Percentiles rank a stretch among this genome's conserved stretches.
phyloP scores from a whole-genome alignment of 2,797 vertebrate genomes.

The Oreochromis grahami region DNA sequence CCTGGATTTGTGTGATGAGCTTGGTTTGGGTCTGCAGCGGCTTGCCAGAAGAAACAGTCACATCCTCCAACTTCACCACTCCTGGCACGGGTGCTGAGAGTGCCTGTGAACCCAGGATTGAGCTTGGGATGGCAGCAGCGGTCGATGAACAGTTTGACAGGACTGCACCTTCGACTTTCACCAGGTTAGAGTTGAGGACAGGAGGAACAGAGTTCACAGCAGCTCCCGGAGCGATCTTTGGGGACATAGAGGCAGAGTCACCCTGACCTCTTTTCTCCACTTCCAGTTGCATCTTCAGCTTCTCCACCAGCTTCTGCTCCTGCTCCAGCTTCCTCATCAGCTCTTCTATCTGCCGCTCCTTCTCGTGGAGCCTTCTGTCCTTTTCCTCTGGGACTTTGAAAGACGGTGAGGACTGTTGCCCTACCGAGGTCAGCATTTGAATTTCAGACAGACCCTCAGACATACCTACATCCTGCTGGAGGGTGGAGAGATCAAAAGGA shows the following conservation, averaged over 20 bases:
- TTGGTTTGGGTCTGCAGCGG: constrained; percentile 42
- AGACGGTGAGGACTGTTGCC: constrained; percentile 7
- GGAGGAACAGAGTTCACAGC: constrained; percentile 9
- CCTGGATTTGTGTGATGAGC: constrained; percentile 46
- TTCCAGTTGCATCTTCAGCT: constrained; percentile 94
- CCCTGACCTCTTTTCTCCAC: constrained; percentile 85
- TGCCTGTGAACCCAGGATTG: constrained; percentile 35
- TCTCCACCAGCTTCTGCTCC: constrained; percentile 93
- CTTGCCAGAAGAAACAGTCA: constrained; percentile 53
- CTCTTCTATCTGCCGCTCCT: constrained; percentile 94
- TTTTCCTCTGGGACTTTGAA: constrained; percentile 76
- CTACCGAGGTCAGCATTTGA: constrained; percentile 68
- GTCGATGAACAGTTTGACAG: constrained; percentile 58
- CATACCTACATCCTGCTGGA: constrained; percentile 74
- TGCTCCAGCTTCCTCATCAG: constrained; percentile 93
- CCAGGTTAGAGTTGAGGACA: constrained; percentile 27
- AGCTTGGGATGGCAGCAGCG: constrained; percentile 15
- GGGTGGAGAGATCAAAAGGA: constrained; percentile 72
- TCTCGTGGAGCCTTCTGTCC: constrained; percentile 93
- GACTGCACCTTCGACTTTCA: constrained; percentile 53
- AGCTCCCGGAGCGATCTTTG: not conserved
- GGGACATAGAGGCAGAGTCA: constrained; percentile 4
- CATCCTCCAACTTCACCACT: constrained; percentile 83
- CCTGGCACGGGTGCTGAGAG: constrained; percentile 25
- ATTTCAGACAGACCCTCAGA: constrained; percentile 77